Conservation (phyloP, 2,113 vertebrate species). For the Nipponia nippon region DNA sequence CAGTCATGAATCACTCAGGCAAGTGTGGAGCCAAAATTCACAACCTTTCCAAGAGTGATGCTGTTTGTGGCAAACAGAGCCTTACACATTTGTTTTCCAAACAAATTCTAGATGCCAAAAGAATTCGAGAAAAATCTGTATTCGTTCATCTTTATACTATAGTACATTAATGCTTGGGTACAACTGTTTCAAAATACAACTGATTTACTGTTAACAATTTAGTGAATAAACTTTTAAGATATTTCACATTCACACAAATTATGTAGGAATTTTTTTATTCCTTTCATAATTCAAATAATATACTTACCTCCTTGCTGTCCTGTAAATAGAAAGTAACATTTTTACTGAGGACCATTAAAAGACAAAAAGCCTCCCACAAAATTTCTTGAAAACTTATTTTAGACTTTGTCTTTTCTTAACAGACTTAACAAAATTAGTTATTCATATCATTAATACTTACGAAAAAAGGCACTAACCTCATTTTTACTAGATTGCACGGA, state of each 20-base stretch:
- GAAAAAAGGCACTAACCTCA: slow-evolving; percentile 79
- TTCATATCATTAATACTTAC: not conserved
- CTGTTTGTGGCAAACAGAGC: not conserved
- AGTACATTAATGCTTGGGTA: not conserved
- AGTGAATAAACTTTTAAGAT: not conserved
- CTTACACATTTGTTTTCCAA: not conserved
- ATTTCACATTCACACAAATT: not conserved
- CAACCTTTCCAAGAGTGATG: not conserved
- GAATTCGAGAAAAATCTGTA: not conserved
- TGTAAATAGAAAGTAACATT: slow-evolving; percentile 52
- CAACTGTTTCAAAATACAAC: not conserved
- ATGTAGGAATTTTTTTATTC: not conserved
- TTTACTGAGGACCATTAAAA: not conserved
- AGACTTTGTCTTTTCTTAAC: not conserved
- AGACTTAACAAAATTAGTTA: not conserved
- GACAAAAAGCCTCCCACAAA: not conserved
- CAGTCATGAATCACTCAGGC: not conserved
- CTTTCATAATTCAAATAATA: slow-evolving; percentile 24
- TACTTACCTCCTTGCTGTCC: slow-evolving; percentile 71
- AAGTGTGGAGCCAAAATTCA: not conserved
- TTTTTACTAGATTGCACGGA: slow-evolving; percentile 80
- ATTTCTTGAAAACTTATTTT: not conserved
- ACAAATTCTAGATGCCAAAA: not conserved
- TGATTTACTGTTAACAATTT: not conserved
- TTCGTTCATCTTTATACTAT: not conserved